Evolutionary conservation across 1,140 invertebrate species (phyloP).

Genomic region (Cotesia glomerata): DNA sequence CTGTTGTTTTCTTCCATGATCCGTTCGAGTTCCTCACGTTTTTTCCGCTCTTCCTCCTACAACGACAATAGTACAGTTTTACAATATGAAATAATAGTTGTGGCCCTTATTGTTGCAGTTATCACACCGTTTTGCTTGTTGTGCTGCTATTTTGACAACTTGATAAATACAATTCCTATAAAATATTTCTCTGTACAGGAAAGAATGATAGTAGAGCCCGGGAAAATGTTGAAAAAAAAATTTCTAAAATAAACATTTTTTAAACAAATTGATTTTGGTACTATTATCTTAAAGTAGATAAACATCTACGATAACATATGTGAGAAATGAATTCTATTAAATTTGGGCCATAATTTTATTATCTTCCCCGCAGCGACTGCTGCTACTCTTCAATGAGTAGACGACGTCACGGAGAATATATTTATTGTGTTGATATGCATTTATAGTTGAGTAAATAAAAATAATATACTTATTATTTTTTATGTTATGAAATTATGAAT

Average conservation of each 20-base stretch:
- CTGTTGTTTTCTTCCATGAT: conserved; percentile 97
- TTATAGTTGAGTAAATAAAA: conserved; percentile 49
- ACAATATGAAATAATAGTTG: conserved; percentile 50
- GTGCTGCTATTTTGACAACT: neutral
- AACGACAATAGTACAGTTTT: conserved; percentile 60
- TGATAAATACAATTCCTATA: neutral
- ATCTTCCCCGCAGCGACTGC: conserved; percentile 14
- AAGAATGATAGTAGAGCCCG: neutral
- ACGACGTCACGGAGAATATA: conserved; percentile 29
- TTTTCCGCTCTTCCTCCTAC: conserved; percentile 94
- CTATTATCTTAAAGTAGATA: too few species aligned
- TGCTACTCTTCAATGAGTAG: conserved; percentile 18
- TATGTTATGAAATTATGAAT: conserved; percentile 61
- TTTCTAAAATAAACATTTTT: too few species aligned
- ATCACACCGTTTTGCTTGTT: conserved; percentile 30
- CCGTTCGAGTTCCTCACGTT: conserved; percentile 91
- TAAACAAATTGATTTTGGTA: too few species aligned
- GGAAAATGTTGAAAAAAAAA: neutral
- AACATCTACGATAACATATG: neutral
- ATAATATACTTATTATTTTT: conserved; percentile 36
- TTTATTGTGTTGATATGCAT: conserved; percentile 17
- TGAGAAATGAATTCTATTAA: neutral
- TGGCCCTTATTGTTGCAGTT: conserved; percentile 52
- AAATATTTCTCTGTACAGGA: neutral
- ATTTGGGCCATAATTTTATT: neutral